Evolutionary conservation across 2,113 vertebrate species (phyloP).

Genomic region (Ciconia maguari): DNA sequence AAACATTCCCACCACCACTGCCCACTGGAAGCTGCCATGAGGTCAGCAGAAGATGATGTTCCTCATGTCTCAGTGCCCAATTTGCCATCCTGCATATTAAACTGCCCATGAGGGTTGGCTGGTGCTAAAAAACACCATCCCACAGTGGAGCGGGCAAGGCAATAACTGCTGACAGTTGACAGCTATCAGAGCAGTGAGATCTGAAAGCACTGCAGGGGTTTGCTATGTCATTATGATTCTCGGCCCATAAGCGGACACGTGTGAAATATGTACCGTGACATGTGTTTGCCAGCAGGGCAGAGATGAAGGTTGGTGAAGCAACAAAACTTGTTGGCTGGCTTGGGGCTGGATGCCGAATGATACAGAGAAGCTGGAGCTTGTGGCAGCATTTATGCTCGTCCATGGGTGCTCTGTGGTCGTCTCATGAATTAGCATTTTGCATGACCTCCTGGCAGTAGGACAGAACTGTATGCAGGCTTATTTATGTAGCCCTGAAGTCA

Average conservation of each 20-base stretch:
- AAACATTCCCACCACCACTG: neutral
- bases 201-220: neutral
- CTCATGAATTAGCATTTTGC: neutral
- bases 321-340: neutral
- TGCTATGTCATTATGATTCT: neutral
- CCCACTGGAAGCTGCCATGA: neutral
- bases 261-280: neutral
- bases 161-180: neutral
- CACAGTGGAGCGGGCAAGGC: fast-evolving
- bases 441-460: neutral
- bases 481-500: neutral
- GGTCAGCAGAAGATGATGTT: neutral
- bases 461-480: neutral
- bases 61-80: fast-evolving
- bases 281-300: neutral
- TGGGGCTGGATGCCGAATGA: neutral
- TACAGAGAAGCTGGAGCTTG: neutral
- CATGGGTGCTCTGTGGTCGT: neutral
- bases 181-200: neutral
- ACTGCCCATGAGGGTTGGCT: neutral
- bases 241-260: fast-evolving
- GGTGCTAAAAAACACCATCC: neutral
- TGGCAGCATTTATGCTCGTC: neutral
- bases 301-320: neutral
- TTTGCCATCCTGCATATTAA: neutral